Percentiles rank a stretch among this genome's conserved stretches.
phyloP scores from a whole-genome alignment of 1,140 invertebrate species.

The Scaptomyza montana region DNA sequence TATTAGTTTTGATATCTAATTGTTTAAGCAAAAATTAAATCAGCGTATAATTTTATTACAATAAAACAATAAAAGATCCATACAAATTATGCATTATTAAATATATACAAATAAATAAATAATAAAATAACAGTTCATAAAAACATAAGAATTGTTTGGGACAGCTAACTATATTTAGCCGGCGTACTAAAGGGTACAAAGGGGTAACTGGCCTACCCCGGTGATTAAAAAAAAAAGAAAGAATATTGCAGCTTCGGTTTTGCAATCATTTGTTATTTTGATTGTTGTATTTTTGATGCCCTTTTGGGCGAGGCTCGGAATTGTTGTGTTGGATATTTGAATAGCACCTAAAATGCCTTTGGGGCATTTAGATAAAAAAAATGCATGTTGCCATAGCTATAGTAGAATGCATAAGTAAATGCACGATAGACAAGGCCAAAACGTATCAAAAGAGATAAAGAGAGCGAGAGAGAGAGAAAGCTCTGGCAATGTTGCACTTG shows the following conservation, averaged over 20 bases:
- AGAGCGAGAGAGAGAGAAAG: background rate
- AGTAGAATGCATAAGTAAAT: constrained; percentile 27
- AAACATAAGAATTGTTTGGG: too few relatives aligned
- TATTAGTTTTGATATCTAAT: too few relatives aligned
- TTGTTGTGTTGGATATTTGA: constrained; percentile 37
- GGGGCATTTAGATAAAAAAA: constrained; percentile 78
- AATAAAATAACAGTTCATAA: too few relatives aligned
- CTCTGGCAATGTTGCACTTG: constrained; percentile 61
- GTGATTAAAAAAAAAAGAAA: too few relatives aligned
- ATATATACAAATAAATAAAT: too few relatives aligned
- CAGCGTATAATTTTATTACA: too few relatives aligned
- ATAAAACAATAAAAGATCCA: too few relatives aligned
- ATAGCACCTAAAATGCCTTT: constrained; percentile 67
- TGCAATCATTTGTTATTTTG: background rate
- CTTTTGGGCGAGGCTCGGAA: constrained; percentile 8
- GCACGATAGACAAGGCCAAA: constrained; percentile 23
- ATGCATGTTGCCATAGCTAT: constrained; percentile 62
- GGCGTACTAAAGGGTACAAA: too few relatives aligned
- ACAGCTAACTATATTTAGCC: too few relatives aligned
- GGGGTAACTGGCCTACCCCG: too few relatives aligned
- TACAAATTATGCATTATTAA: too few relatives aligned
- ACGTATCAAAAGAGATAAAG: constrained; percentile 3
- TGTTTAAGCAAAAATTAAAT: too few relatives aligned
- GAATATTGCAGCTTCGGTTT: constrained; percentile 8
- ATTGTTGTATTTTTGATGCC: background rate